Evolutionary conservation across 2,113 vertebrate genomes (phyloP), one percentile per base, ranked within the genome.

Genomic region (Amphiprion percula): DNA sequence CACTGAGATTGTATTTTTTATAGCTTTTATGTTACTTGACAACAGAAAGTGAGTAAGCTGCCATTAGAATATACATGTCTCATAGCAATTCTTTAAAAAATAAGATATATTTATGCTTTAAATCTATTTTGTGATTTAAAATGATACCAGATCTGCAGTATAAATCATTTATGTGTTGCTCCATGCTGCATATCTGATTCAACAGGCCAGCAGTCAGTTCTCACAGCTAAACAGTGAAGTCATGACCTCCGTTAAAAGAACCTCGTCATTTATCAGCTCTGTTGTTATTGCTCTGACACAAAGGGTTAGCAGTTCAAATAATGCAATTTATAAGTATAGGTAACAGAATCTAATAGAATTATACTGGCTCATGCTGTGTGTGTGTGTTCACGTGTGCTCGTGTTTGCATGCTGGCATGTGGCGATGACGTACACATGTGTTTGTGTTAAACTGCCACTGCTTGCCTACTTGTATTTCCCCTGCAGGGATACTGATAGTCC

Each of bases 401-500:
- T 49, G 17, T 56, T 47, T 61, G 65, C 44, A 30, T 41, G 54
- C 14, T 16, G 28, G 41, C 53, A 53, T 84, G 62, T 54, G 19
- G 68, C 65, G 21, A n/a, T 55, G 24, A 74, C 39, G 65, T 68
- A 52, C 56, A 54, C 59, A 59, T 79, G 68, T 78, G 68, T 78
- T 79, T 87, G 86, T 76, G 82, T 80, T 87, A 72, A 90, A 82
- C 54, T 80, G 80, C 83, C 84, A 85, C 83, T 33, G 65, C 84
- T 71, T 82, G 88, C 74, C 83, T 75, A 81, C 83, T 72, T 84
- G 74, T 76, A 65, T 82, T 91, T 72, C 77, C 87, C 94, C 93
- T 78, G 0, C 62, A 83, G 93, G 93, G 93, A 88, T 47, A 2
- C 82, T 62, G 91, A 83, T 93, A 86, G 87, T 90, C 80, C 85